Evolutionary conservation across 2,888 invertebrate species (phyloP), one percentile per base, ranked within the genome.

Genomic region (Cryptophagus acutangulus): DNA sequence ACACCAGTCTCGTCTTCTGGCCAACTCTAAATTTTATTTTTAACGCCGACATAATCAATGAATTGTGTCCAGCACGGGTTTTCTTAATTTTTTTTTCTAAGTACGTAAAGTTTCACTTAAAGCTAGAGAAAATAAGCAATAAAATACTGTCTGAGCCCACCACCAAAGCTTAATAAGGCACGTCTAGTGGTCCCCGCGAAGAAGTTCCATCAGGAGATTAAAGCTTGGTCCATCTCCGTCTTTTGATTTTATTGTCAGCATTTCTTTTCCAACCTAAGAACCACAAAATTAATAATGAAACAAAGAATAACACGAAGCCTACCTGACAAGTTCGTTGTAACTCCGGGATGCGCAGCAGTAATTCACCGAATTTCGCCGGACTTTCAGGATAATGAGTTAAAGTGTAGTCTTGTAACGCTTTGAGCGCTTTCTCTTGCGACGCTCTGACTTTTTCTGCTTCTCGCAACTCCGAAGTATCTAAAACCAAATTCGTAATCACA

Each of bases 341-440:
- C 71, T 96, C 95, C 9, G 95, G 93, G 69, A 96, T 91, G 58
- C 94, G 80, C 46, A 95, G 74, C 49, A 96, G 73, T 39, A 96
- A 73, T 71, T 95, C 94, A 28, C 94, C 94, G 66, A 94, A 95
- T 74, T 96, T 95, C 54, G 92, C 88, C 36, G 93, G 92, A 69
- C 87, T 84, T 53, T 90, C 87, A 9, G 92, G 91, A 72, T 93
- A 95, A 70, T 92, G 91, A 15, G 84, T 79, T 52, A 87, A 76
- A 2, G 93, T 95, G 69, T 96, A 96, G 41, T 87, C 85, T 67
- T 93, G 90, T 34, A 96, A 71, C 20, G 93, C 92, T 63, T 93
- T 90, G 36, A 93, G 73, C 14, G 95, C 91, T 65, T 90, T 89
- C 69, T 95, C 94, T 69, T 95, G 95, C 36, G 93, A 92, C 33